Base-by-base conservation (phyloP, 2,113 vertebrate species). In the Alligator sinensis region DNA sequence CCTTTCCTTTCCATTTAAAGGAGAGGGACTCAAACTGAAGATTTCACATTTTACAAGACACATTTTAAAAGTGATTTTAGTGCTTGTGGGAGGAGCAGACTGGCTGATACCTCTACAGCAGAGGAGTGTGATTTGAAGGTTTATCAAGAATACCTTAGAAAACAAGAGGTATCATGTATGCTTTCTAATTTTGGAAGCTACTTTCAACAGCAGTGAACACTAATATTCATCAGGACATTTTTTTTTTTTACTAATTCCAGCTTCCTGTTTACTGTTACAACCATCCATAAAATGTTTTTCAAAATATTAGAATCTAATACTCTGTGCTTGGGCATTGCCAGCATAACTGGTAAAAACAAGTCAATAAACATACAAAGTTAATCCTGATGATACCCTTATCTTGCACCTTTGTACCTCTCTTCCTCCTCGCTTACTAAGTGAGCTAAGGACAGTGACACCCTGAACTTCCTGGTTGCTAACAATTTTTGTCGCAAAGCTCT, bases 121-220 rank as follows among this genome's bases (percentile, higher is more conserved):
- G 58, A 87, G 76, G 47, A 94, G 86, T 80, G 47, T 0, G 1
- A 59, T 47, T 77, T 90, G 94, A 89, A 83, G 88, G 93, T 70
- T 84, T 60, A 86, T 63, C 89, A 90, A 91, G 78, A 17, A 87
- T 86, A 57, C 66, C 25, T 34, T 72, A 81, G 87, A 90, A 93
- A 91, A 87, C 60, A 0, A 1, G 12, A 77, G 61, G 14, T 70
- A 30, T 86, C 70, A 64, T 2, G 13, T 61, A 30, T 77, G 19
- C 22, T 83, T 66, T 85, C 91, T 92, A 81, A 87, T 84, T 91
- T 94, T 93, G 87, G 82, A 87, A 91, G 74, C 38, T 19, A 12
- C 25, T 87, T 22, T 68, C n/a, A 92, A 78, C 89, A 95, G 84
- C 89, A 94, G 89, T n/a, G 30, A 87, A 64, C 59, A 94, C 88